Percentiles rank a stretch among this genome's conserved stretches.
Conservation (phyloP, 37 sponge, comb jelly and placozoan genomes). For the Chondrilla cf. caribensis region DNA sequence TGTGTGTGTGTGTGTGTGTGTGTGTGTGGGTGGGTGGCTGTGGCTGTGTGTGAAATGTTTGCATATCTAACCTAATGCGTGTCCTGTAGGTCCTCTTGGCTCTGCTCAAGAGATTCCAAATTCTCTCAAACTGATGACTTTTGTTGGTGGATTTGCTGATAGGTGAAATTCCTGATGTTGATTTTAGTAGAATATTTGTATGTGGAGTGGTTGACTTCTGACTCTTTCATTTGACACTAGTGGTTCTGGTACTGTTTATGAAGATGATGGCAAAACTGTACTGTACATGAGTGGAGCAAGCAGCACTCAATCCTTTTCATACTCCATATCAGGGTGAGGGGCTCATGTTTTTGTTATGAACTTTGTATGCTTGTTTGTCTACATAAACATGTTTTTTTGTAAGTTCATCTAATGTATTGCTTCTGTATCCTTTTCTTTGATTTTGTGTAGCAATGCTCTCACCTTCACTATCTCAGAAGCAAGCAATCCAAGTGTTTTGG, state of each 20-base stretch:
- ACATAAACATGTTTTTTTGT: no score
- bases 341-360: no score
- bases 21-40: not conserved
- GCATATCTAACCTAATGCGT: no score
- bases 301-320: not conserved
- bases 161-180: constrained; percentile 6
- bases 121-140: constrained; percentile 41
- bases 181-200: not conserved
- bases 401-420: not conserved
- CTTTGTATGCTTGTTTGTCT: no score
- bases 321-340: not conserved
- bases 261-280: constrained; percentile 60
- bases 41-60: no score
- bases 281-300: constrained; percentile 11
- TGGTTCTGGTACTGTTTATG: constrained; percentile 36
- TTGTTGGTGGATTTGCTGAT: constrained; percentile 28
- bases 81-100: constrained; percentile 48
- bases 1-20: no score
- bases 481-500: not conserved
- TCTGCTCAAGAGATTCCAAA: constrained; percentile 53
- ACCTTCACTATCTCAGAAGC: constrained; percentile 6
- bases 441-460: not conserved
- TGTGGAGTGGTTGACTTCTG: not conserved
- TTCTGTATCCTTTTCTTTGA: no score
- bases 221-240: not conserved